Evolutionary conservation across 2,113 vertebrate species (phyloP), one percentile per base, ranked within the genome.

Genomic region (Meles meles): DNA sequence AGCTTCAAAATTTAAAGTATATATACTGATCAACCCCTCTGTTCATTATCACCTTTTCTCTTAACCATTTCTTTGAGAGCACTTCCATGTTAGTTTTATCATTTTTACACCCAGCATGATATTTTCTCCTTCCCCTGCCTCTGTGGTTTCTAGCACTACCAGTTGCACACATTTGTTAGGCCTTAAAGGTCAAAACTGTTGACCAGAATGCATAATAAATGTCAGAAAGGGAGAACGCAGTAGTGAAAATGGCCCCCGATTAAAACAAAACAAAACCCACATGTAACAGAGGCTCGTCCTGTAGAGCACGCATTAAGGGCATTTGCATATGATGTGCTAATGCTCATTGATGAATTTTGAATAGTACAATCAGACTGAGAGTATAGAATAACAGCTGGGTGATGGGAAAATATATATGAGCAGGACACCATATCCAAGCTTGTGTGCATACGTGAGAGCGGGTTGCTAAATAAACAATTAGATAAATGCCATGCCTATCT

Each of bases 161-260:
- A 57, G 17, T 25, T 86, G 44, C 39, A 95, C 34, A 86, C 6
- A 69, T 49, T 34, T 87, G 1, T 95, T 74, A 87, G 15, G 6
- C 10, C 47, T 74, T 63, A 74, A 95, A 92, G 21, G 61, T 89
- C 74, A 97, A 90, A 79, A 74, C 23, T 82, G 1, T 74, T 95
- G 55, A 87, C 63, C 55, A 94, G 61, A 90, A 88, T 94, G 25
- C 27, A 88, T 44, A 90, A 84, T 80, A 93, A 92, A 74, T 29
- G 7, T 76, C 27, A 93, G 39, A 84, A 90, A 80, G 27, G 31
- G 18, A 49, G 21, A 61, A 47, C 14, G 11, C 20, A 11, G 39
- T n/a, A 10, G 27, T 42, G 2, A n/a, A 96, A 93, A 87, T 15
- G 18, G 21, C 7, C 31, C 52, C 47, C 57, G 14, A 37, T 61